Percentiles rank a stretch among this genome's conserved stretches.
Evolutionary conservation across 2,113 vertebrate genomes (phyloP).

Genomic region (Pseudorectes ferrugineus): DNA sequence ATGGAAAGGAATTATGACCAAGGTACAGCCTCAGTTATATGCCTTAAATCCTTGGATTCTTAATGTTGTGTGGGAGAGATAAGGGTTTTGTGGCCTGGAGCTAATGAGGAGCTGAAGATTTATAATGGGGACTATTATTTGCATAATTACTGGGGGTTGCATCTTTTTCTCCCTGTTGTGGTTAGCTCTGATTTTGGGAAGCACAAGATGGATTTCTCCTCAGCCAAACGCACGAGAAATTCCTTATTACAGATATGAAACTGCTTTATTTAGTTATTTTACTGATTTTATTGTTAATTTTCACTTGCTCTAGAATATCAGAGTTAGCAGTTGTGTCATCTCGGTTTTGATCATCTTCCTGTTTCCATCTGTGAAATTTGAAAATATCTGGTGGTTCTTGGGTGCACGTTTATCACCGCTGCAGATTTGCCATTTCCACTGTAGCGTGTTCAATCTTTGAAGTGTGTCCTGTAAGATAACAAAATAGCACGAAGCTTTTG

Average conservation of each 20-base stretch:
- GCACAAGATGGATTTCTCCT: background rate
- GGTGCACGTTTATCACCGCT: background rate
- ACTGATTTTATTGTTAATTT: background rate
- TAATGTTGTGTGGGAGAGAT: background rate
- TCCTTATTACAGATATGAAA: background rate
- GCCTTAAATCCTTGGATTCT: background rate
- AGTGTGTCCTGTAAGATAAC: background rate
- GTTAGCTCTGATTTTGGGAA: background rate
- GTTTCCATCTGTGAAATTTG: background rate
- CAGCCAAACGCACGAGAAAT: background rate
- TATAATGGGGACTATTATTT: background rate
- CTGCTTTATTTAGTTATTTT: background rate
- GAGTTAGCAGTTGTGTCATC: background rate
- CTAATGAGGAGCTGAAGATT: conserved; percentile 3
- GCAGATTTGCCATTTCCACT: background rate
- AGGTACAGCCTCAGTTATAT: background rate
- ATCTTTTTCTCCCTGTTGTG: background rate
- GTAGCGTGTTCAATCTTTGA: background rate
- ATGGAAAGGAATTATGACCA: background rate
- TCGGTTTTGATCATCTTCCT: background rate
- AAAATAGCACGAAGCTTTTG: background rate
- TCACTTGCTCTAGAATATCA: background rate
- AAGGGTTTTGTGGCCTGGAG: background rate
- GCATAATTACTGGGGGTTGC: background rate
- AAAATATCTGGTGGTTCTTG: background rate